Conservation (phyloP, 2,113 vertebrate species). For the Empidonax traillii region DNA sequence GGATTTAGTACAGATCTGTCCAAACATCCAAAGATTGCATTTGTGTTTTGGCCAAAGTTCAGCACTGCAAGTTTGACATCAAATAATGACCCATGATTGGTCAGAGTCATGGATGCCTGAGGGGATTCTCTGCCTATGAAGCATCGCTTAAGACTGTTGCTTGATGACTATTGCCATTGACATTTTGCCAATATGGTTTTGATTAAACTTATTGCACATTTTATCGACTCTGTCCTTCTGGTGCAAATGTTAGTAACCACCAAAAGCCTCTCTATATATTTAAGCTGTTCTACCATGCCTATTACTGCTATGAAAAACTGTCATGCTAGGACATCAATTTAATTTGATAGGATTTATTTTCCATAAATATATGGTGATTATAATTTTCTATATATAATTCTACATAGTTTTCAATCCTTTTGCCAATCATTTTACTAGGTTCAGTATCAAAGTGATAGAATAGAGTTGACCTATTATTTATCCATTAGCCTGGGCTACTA, state of each 20-base stretch:
- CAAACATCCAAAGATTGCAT: neutral
- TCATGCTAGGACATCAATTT: neutral
- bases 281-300: neutral
- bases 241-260: neutral
- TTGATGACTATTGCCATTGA: neutral
- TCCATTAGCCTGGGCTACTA: neutral
- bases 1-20: neutral
- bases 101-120: neutral
- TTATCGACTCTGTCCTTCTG: neutral
- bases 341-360: neutral
- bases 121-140: neutral
- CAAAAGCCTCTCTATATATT: neutral
- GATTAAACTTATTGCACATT: neutral
- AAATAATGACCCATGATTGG: neutral
- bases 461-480: neutral
- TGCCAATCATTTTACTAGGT: neutral
- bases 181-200: neutral
- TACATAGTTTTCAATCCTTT: neutral
- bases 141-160: neutral
- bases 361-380: neutral
- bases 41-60: neutral
- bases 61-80: neutral
- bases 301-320: neutral
- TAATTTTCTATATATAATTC: neutral
- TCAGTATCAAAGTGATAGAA: neutral